These are phyloP conservation scores for Lates calcarifer DNA, from an alignment of 2,113 vertebrate genomes.

Conservation along the genomic window DNA sequence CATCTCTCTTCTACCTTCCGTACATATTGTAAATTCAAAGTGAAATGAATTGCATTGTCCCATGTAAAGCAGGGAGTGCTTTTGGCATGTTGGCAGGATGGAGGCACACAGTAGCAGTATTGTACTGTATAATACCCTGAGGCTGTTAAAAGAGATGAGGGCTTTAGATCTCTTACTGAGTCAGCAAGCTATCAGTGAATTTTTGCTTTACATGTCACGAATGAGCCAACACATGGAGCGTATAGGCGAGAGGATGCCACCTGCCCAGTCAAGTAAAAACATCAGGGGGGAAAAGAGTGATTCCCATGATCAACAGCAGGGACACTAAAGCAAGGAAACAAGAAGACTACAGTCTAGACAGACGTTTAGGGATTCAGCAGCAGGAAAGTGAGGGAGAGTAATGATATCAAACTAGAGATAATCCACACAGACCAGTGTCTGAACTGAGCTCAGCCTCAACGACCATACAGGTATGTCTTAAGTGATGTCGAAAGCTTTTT, in stretches of 20 bases:
- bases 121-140: conserved; percentile 18
- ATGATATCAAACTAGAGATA: conserved; percentile 23
- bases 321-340: conserved; percentile 8
- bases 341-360: not conserved
- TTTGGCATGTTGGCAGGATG: conserved; percentile 35
- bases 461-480: conserved; percentile 47
- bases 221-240: conserved; percentile 8
- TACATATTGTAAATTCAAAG: conserved; percentile 68
- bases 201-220: conserved; percentile 9
- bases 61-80: conserved; percentile 61
- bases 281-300: not conserved
- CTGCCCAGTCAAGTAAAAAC: conserved; percentile 47
- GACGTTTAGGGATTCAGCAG: conserved; percentile 9
- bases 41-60: conserved; percentile 50
- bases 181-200: conserved; percentile 14
- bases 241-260: conserved; percentile 14
- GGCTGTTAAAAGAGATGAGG: conserved; percentile 25
- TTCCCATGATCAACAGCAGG: conserved; percentile 42
- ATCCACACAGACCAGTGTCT: not conserved
- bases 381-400: conserved; percentile 2
- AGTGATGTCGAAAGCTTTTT: not conserved
- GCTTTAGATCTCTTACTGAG: conserved; percentile 18
- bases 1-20: not conserved
- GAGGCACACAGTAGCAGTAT: conserved; percentile 61
- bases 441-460: conserved; percentile 9